Evolutionary conservation across 2,113 vertebrate genomes (phyloP).

Genomic region (Carettochelys insculpta): DNA sequence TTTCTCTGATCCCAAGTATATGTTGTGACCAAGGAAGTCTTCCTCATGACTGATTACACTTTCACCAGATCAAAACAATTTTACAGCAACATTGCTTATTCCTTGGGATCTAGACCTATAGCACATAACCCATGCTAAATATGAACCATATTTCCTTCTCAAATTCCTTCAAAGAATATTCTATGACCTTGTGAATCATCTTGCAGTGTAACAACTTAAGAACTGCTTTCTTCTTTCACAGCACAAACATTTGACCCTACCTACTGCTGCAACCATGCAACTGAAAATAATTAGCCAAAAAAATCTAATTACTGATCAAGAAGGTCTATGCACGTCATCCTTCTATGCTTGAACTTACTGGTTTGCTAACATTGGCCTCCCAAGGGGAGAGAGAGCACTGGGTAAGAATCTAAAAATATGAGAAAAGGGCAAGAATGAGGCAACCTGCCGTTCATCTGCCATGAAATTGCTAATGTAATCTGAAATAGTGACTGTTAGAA

Average conservation of each 20-base stretch:
- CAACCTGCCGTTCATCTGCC: slow-evolving; percentile 31
- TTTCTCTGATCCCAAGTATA: neutral
- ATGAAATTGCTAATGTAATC: slow-evolving; percentile 9
- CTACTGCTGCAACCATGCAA: slow-evolving; percentile 44
- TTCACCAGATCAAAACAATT: neutral
- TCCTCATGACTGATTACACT: neutral
- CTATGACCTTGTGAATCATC: neutral
- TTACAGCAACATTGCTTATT: neutral
- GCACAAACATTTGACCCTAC: neutral
- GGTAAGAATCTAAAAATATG: slow-evolving; percentile 14
- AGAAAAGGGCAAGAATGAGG: slow-evolving; percentile 39
- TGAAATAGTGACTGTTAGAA: neutral
- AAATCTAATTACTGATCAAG: slow-evolving; percentile 50
- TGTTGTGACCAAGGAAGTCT: neutral
- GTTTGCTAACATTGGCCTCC: slow-evolving; percentile 45
- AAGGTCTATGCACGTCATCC: slow-evolving; percentile 15
- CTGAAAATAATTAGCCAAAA: slow-evolving; percentile 55
- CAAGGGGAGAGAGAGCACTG: neutral
- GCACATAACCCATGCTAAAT: neutral
- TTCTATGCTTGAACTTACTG: slow-evolving; percentile 52
- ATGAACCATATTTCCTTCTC: neutral
- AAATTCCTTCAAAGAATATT: neutral
- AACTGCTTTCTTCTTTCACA: neutral
- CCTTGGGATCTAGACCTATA: neutral
- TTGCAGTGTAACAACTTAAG: neutral